A percentile compares a stretch with the other conserved stretches of the same genome.
phyloP scores from a whole-genome alignment of 2,797 vertebrate genomes.

The Hydrocynus forskahlii region DNA sequence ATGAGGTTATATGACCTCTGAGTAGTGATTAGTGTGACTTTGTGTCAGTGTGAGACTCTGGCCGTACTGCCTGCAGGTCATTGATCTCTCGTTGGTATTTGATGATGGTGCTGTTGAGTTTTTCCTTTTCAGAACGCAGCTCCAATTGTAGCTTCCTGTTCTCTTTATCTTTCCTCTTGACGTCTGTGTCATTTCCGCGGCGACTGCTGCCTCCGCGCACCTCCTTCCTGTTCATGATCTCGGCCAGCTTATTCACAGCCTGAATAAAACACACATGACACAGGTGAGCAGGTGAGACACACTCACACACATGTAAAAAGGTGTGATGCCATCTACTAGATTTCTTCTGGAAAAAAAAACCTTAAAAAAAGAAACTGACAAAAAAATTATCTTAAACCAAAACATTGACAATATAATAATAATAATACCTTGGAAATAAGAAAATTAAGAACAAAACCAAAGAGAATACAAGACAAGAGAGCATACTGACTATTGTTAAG shows the following conservation, averaged over 20 bases:
- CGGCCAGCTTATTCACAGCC: slow-evolving; percentile 98
- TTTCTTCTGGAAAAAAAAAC: too few relatives aligned
- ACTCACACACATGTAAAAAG: not conserved
- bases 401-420: too few relatives aligned
- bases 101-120: slow-evolving; percentile 94
- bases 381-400: too few relatives aligned
- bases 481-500: too few relatives aligned
- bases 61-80: slow-evolving; percentile 94
- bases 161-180: slow-evolving; percentile 96
- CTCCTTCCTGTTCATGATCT: slow-evolving; percentile 98
- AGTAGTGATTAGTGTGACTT: not conserved
- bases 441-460: too few relatives aligned
- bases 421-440: too few relatives aligned
- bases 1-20: not conserved
- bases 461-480: too few relatives aligned
- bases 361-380: too few relatives aligned
- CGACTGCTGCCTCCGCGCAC: slow-evolving; percentile 85
- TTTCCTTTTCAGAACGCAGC: slow-evolving; percentile 94
- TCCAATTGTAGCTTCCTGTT: slow-evolving; percentile 97
- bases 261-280: slow-evolving; percentile 57
- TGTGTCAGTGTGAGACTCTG: not conserved
- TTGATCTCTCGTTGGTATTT: slow-evolving; percentile 98
- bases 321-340: too few relatives aligned
- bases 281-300: not conserved
- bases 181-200: slow-evolving; percentile 93